Percentiles rank a stretch among this genome's conserved stretches.
Conservation (phyloP, 2,113 vertebrate genomes). For the Philantomba maxwellii region DNA sequence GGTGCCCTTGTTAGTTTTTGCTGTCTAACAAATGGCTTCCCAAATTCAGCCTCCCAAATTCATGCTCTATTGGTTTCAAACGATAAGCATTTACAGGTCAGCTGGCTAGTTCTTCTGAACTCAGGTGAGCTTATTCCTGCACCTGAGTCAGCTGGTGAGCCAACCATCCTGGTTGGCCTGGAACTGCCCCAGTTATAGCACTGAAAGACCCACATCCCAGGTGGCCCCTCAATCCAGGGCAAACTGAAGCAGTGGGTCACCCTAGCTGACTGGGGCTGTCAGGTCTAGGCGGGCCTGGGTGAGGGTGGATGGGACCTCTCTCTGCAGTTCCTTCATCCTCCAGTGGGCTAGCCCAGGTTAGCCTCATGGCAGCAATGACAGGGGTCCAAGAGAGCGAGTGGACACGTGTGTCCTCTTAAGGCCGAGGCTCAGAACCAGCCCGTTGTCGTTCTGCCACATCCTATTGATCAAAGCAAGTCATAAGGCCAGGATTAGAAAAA, state of each 20-base stretch:
- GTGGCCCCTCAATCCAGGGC: not conserved
- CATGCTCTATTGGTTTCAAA: not conserved
- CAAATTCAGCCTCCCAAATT: not conserved
- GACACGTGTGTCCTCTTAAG: not conserved
- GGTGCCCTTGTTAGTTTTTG: not conserved
- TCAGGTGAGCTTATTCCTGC: not conserved
- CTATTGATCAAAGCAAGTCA: not conserved
- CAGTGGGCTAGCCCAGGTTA: not conserved
- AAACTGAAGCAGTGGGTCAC: not conserved
- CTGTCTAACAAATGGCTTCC: not conserved
- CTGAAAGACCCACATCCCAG: not conserved
- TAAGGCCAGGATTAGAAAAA: not conserved
- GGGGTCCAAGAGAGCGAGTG: not conserved
- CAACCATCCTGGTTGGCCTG: not conserved
- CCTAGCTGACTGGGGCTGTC: not conserved
- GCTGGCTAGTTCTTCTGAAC: not conserved
- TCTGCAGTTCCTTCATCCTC: not conserved
- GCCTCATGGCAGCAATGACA: not conserved
- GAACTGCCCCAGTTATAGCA: not conserved
- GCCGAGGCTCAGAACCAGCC: not conserved
- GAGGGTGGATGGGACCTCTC: not conserved
- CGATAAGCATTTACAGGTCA: not conserved
- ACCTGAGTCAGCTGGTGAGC: not conserved
- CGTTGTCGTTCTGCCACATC: not conserved
- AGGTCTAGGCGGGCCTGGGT: too few relatives aligned